Evolutionary conservation across 2,888 invertebrate genomes (phyloP).

Genomic region (Metallyticus violacea): DNA sequence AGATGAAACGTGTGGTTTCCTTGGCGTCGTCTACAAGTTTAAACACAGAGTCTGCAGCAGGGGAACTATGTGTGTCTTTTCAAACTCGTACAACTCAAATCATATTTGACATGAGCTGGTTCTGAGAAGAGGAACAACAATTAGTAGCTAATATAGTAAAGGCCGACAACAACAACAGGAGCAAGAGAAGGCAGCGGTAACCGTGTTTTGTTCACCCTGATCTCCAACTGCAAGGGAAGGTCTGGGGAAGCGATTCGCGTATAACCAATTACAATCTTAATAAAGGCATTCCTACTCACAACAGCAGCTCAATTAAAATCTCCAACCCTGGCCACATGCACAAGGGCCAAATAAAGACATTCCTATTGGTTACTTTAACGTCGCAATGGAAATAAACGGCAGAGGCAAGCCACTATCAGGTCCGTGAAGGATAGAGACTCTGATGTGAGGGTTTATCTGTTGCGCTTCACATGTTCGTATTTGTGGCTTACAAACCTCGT

Average conservation of each 20-base stretch:
- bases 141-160: neutral
- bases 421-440: neutral
- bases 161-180: neutral
- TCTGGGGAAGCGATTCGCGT: neutral
- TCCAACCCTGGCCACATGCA: neutral
- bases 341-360: constrained; percentile 28
- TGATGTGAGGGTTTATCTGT: neutral
- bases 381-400: neutral
- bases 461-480: neutral
- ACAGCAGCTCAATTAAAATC: constrained; percentile 30
- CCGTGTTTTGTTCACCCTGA: neutral
- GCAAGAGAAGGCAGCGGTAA: neutral
- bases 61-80: neutral
- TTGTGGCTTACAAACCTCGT: neutral
- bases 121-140: neutral
- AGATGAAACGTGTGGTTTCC: neutral
- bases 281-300: constrained; percentile 11
- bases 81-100: neutral
- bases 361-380: constrained; percentile 28
- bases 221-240: neutral
- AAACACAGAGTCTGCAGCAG: neutral
- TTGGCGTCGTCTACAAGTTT: neutral
- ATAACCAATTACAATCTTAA: constrained; percentile 13
- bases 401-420: neutral
- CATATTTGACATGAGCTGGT: neutral